Conservation (phyloP, 2,888 invertebrate species). For the Ganaspis brasiliensis region DNA sequence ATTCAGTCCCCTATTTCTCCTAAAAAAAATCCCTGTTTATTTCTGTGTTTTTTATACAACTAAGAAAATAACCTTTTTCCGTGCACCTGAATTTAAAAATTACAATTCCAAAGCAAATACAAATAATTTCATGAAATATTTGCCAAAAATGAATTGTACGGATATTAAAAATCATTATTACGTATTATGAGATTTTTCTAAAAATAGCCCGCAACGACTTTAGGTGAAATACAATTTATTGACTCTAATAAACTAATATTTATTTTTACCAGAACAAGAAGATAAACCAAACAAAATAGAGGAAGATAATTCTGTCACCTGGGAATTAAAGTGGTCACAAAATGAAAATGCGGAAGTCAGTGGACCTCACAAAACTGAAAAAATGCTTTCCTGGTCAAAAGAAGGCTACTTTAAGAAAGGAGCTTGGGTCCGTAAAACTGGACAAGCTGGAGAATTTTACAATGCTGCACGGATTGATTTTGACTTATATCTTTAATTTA, state of each 20-base stretch:
- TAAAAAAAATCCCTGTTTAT: no score
- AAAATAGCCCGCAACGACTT: no score
- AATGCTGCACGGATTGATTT: conserved; percentile 95
- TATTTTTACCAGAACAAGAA: conserved; percentile 33
- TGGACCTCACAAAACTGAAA: conserved; percentile 91
- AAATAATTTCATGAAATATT: no score
- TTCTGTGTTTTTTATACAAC: no score
- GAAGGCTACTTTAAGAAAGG: conserved; percentile 92
- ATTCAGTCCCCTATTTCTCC: no score
- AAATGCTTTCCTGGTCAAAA: conserved; percentile 95
- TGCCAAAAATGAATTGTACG: no score
- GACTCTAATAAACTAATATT: neutral
- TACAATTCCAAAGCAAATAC: no score
- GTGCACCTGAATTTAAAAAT: no score
- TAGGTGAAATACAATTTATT: no score
- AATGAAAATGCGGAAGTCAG: conserved; percentile 87
- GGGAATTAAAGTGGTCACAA: conserved; percentile 96
- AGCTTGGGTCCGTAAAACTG: conserved; percentile 92
- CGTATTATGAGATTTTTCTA: no score
- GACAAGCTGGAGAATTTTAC: conserved; percentile 89
- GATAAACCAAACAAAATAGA: conserved; percentile 48
- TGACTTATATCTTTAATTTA: conserved; percentile 90
- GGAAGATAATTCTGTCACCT: conserved; percentile 83
- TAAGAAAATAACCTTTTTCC: no score
- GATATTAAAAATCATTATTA: no score